Base-by-base conservation (phyloP, 2,888 invertebrate species). In the Seladonia tumulorum region DNA sequence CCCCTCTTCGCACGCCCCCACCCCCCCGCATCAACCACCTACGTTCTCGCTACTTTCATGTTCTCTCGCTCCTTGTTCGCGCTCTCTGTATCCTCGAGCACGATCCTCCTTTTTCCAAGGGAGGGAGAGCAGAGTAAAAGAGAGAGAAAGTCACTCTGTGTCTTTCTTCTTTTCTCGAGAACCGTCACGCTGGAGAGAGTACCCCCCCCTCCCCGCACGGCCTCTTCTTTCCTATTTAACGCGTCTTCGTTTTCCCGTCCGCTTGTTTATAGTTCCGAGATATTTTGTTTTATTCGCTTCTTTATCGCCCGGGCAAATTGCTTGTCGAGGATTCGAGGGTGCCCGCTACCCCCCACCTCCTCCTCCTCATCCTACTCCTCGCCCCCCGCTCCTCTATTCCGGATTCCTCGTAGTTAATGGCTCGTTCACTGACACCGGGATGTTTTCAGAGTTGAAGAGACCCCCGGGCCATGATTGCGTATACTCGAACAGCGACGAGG, bases 171-270 rank as follows among this genome's bases (percentile, higher is more conserved):
- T 45, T 57, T 29, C 57, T 76, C 60, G 63, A 71, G 49, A n/a
- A 76, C 60, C 76, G 79, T 76, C 68, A 42, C 76, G 29, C n/a
- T 18, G 49, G 47, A 16, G 47, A 35, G 22, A 35, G 35, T 35
- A 49, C 2, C 8, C 12, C 45, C 22, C 22, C 16, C 25, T 14
- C 25, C 0, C 25, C 14, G 60, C 60, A 3, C 60, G 3, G 29
- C 25, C 74, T 63, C 66, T 81, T 72, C 74, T 70, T 81, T 84
- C 68, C 80, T 35, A 57, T 81, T 85, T 85, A 80, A 85, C 84
- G 68, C 81, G 83, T 84, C 73, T 70, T 66, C 63, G 72, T 73
- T 68, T 63, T 66, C 74, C 76, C 74, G 42, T 74, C 76, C 57
- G 80, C 47, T 80, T 78, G 82, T 84, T 84, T 83, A 75, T 60